phyloP scores from a whole-genome alignment of 2,113 vertebrate genomes.

The Ondatra zibethicus region DNA sequence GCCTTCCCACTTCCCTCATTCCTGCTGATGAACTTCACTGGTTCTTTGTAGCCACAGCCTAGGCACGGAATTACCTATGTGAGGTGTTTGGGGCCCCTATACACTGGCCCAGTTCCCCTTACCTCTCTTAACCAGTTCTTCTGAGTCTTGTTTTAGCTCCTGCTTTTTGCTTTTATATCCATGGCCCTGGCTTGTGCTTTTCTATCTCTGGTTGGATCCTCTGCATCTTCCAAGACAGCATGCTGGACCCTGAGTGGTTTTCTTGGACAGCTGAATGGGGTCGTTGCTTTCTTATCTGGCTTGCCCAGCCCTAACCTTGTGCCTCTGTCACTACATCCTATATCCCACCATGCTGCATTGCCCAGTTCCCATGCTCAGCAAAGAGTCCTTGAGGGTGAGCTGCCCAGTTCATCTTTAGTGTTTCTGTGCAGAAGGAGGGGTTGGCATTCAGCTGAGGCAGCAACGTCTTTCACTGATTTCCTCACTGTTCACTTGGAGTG shows the following conservation, averaged over 20 bases:
- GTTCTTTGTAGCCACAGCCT: background rate
- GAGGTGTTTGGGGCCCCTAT: background rate
- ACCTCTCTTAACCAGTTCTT: background rate
- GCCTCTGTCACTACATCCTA: background rate
- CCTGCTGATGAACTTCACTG: background rate
- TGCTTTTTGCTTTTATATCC: background rate
- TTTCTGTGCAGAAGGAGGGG: accelerated
- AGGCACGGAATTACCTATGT: background rate
- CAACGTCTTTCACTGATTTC: background rate
- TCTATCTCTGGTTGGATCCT: accelerated
- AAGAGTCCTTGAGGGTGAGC: background rate
- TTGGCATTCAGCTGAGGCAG: accelerated
- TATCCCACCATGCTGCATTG: accelerated
- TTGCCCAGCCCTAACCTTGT: background rate
- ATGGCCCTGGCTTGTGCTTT: background rate
- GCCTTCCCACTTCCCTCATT: background rate
- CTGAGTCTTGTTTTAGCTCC: accelerated
- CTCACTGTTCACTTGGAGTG: background rate
- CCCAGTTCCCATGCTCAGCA: background rate
- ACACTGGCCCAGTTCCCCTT: accelerated
- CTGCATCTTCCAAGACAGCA: accelerated
- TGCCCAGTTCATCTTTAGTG: background rate
- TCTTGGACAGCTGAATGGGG: background rate
- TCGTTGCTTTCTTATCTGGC: background rate
- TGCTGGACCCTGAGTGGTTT: background rate